phyloP scores from a whole-genome alignment of 1,140 invertebrate species.

The Calliphora vicina region DNA sequence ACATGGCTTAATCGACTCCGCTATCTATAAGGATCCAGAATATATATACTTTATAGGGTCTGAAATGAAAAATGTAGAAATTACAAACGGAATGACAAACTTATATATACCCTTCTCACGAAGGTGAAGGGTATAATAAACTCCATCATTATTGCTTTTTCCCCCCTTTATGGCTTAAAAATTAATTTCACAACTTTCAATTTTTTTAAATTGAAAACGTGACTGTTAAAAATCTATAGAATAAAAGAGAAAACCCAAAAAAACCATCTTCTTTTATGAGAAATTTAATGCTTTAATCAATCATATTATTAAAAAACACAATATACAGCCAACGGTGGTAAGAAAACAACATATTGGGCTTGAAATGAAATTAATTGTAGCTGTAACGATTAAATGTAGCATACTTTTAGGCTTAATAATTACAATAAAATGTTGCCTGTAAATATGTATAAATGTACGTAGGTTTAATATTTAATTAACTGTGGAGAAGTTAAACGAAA shows the following conservation, averaged over 20 bases:
- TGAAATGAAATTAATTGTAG: no score
- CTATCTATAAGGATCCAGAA: no score
- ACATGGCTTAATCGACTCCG: no score
- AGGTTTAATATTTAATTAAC: not conserved
- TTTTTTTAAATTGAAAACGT: not conserved
- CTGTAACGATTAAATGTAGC: not conserved
- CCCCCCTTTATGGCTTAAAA: no score
- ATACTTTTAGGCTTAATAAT: not conserved
- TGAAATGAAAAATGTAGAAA: no score
- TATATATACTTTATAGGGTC: no score
- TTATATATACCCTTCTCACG: no score
- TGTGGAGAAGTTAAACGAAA: not conserved
- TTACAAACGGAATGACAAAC: no score
- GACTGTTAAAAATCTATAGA: not conserved
- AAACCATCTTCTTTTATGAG: not conserved
- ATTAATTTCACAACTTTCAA: no score
- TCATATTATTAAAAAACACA: not conserved
- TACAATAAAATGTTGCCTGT: not conserved
- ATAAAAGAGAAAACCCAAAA: not conserved
- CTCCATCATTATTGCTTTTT: no score
- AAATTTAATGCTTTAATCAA: not conserved
- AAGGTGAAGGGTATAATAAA: no score
- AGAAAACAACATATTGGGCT: not conserved
- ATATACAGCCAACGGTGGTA: no score
- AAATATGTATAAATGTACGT: not conserved